Conservation (phyloP, 2,888 invertebrate genomes). For the Luperina testacea region DNA sequence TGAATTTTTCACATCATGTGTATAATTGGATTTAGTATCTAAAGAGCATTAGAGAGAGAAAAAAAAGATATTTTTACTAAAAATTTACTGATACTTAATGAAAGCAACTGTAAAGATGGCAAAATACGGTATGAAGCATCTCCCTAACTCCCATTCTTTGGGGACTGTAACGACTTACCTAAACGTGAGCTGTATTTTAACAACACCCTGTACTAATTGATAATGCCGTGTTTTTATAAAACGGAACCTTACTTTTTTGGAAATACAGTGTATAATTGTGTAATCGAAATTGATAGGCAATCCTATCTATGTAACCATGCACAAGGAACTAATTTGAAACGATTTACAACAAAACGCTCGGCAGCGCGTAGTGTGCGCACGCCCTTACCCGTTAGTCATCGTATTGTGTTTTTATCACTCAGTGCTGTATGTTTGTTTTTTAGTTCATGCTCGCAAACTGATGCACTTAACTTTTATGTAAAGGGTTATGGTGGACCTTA, state of each 20-base stretch:
- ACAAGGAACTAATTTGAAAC: neutral
- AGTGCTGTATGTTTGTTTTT: constrained; percentile 51
- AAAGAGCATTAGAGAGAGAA: neutral
- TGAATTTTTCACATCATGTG: neutral
- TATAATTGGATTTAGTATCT: neutral
- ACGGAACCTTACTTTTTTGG: neutral
- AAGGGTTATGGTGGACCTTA: constrained; percentile 47
- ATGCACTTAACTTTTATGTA: constrained; percentile 58
- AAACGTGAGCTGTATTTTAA: neutral
- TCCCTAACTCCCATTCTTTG: neutral
- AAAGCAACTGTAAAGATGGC: neutral
- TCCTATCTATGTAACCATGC: neutral
- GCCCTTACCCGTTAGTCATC: constrained; percentile 52
- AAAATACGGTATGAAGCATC: neutral
- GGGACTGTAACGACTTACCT: neutral
- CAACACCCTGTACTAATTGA: neutral
- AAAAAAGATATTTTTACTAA: neutral
- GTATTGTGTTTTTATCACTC: constrained; percentile 63
- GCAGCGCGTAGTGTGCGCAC: constrained; percentile 29
- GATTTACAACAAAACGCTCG: neutral
- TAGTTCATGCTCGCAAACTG: constrained; percentile 57
- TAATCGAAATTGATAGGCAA: neutral
- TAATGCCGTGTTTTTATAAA: neutral
- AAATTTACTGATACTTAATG: neutral
- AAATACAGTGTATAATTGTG: neutral